These are phyloP conservation scores for Palythoa caribaeorum DNA, from an alignment of 92 coral and sea anemone genomes.

Conservation along the genomic window DNA sequence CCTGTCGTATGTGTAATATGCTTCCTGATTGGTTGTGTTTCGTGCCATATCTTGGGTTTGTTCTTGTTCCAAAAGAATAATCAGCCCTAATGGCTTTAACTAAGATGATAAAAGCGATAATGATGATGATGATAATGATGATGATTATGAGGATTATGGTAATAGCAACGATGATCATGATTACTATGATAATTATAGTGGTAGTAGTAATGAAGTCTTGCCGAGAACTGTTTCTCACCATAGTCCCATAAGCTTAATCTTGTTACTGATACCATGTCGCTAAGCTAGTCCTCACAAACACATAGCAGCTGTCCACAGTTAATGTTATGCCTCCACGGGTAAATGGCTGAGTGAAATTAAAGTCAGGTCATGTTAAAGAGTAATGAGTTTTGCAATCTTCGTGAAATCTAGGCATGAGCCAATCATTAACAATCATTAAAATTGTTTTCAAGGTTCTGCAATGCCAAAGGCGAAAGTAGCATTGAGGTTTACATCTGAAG, in stretches of 20 bases:
- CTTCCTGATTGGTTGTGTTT: no score
- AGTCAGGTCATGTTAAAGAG: not conserved
- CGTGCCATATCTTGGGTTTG: not conserved
- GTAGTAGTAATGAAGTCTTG: no score
- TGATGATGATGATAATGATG: not conserved
- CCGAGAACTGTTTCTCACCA: no score
- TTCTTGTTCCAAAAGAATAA: not conserved
- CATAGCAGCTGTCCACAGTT: no score
- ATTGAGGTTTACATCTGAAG: constrained; percentile 27
- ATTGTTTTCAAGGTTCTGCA: constrained; percentile 2
- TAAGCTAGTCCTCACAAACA: no score
- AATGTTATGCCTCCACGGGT: no score
- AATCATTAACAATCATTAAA: not conserved
- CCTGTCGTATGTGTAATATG: not conserved
- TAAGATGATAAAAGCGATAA: not conserved
- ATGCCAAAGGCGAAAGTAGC: constrained; percentile 23
- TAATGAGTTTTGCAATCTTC: not conserved
- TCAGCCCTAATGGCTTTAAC: not conserved
- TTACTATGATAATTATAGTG: no score
- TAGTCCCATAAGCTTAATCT: no score
- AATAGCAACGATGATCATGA: no score
- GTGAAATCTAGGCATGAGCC: not conserved
- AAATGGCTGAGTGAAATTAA: no score
- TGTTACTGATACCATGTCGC: not conserved
- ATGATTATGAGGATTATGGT: no score